Evolutionary conservation across 2,797 vertebrate genomes (phyloP).

Genomic region (Lerista edwardsae): DNA sequence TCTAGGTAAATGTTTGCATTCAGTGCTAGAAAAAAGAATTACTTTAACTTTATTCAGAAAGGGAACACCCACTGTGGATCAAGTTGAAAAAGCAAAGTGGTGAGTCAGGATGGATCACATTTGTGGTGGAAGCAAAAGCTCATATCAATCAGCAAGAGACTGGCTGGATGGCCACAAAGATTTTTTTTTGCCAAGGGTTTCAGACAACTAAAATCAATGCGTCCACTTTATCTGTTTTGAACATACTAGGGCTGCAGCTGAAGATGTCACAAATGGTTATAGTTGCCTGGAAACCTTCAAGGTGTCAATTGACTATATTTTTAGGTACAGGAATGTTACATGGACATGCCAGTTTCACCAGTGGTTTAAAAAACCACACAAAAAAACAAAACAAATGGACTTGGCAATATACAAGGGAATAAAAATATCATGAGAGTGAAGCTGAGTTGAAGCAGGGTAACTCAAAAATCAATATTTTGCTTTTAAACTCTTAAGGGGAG

Average conservation of each 20-base stretch:
- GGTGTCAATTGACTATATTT: constrained; percentile 84
- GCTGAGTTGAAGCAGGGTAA: constrained; percentile 86
- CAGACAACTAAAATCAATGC: constrained; percentile 82
- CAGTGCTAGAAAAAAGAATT: not conserved
- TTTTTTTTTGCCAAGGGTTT: constrained; percentile 74
- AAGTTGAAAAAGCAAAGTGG: constrained; percentile 57
- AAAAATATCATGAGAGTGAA: constrained; percentile 81
- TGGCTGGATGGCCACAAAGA: constrained; percentile 73
- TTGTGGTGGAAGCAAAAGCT: constrained; percentile 71
- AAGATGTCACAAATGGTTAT: constrained; percentile 88
- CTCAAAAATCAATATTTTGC: constrained; percentile 92
- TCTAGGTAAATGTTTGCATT: constrained; percentile 5
- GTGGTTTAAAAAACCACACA: constrained; percentile 69
- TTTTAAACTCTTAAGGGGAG: constrained; percentile 88
- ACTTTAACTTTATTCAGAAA: constrained; percentile 3
- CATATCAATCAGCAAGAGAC: constrained; percentile 77
- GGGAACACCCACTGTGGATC: constrained; percentile 43
- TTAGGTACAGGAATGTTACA: constrained; percentile 80
- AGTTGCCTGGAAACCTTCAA: constrained; percentile 80
- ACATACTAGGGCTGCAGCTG: constrained; percentile 65
- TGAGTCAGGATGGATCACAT: constrained; percentile 63
- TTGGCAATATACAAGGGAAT: constrained; percentile 83
- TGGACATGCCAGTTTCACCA: constrained; percentile 77
- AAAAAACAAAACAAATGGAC: constrained; percentile 76
- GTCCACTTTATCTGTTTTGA: constrained; percentile 78